These are phyloP conservation scores for Heliornis fulica DNA, from an alignment of 2,113 vertebrate species.

Conservation along the genomic window DNA sequence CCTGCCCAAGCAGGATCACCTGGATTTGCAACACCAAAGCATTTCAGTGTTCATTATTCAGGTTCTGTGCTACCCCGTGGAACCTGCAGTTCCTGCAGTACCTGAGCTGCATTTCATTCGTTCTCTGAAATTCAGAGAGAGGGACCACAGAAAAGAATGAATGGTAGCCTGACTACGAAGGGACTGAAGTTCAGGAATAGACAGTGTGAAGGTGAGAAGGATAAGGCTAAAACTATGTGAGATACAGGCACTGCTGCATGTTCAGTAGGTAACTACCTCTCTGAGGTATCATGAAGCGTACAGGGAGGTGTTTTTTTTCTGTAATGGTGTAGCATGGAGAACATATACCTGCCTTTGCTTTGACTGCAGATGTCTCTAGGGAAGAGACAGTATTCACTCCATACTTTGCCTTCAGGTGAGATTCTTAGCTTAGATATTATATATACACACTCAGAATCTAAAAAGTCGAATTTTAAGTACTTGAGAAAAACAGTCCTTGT, in stretches of 20 bases:
- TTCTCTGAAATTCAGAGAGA: background rate
- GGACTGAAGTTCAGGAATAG: background rate
- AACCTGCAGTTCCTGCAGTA: background rate
- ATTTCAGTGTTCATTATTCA: background rate
- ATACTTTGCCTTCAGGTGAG: background rate
- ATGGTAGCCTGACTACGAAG: background rate
- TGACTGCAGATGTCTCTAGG: background rate
- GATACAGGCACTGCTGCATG: background rate
- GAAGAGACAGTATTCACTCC: background rate
- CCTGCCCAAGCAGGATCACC: no score
- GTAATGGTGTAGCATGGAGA: rapidly evolving
- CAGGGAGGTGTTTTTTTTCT: background rate
- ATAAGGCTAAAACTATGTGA: background rate
- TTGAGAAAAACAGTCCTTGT: background rate
- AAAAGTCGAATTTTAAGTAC: background rate
- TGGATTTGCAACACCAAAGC: background rate
- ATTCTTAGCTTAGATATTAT: background rate
- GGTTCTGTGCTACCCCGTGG: background rate
- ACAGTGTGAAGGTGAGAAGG: background rate
- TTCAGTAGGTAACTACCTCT: background rate
- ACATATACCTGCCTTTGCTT: background rate
- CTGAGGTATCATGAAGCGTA: background rate
- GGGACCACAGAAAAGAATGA: background rate
- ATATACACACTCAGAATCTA: background rate
- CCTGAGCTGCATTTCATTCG: background rate